These are phyloP conservation scores for Scaptomyza reducta DNA, from an alignment of 2,888 invertebrate genomes.

Conservation along the genomic window DNA sequence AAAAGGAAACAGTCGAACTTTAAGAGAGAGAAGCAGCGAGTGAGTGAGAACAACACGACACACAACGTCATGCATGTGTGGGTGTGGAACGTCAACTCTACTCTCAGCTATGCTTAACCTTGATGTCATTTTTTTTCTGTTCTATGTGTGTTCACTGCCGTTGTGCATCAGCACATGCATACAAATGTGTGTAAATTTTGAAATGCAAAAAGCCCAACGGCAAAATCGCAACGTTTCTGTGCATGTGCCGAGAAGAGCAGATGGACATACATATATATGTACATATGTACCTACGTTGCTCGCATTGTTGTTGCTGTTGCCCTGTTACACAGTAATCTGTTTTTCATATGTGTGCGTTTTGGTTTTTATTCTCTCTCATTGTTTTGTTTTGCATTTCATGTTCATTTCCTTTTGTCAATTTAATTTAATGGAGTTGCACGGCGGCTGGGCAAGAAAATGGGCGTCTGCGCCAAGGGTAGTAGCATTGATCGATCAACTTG, in stretches of 20 bases:
- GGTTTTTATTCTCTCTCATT: constrained; percentile 41
- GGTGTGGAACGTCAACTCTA: constrained; percentile 57
- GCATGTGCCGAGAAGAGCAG: constrained; percentile 50
- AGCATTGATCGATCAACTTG: constrained; percentile 73
- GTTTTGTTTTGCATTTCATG: constrained; percentile 72
- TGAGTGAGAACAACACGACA: constrained; percentile 10
- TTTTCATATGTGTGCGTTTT: constrained; percentile 34
- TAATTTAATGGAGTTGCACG: constrained; percentile 70
- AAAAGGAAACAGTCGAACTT: constrained; percentile 59
- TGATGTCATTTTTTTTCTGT: constrained; percentile 59
- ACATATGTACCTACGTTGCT: constrained; percentile 22
- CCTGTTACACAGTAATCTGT: constrained; percentile 64
- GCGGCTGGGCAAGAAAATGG: constrained; percentile 46
- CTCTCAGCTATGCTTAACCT: constrained; percentile 62
- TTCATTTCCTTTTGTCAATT: constrained; percentile 73
- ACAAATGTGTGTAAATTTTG: constrained; percentile 70
- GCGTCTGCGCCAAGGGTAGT: constrained; percentile 71
- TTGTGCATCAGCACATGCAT: constrained; percentile 58
- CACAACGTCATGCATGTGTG: constrained; percentile 35
- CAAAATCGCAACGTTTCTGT: constrained; percentile 54
- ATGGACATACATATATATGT: constrained; percentile 37
- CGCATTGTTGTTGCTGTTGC: constrained; percentile 23
- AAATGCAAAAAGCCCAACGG: constrained; percentile 62
- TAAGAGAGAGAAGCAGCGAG: constrained; percentile 15
- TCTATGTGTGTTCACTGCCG: constrained; percentile 42